Base-by-base conservation (phyloP, 2,113 vertebrate genomes). In the Eulacestoma nigropectus region DNA sequence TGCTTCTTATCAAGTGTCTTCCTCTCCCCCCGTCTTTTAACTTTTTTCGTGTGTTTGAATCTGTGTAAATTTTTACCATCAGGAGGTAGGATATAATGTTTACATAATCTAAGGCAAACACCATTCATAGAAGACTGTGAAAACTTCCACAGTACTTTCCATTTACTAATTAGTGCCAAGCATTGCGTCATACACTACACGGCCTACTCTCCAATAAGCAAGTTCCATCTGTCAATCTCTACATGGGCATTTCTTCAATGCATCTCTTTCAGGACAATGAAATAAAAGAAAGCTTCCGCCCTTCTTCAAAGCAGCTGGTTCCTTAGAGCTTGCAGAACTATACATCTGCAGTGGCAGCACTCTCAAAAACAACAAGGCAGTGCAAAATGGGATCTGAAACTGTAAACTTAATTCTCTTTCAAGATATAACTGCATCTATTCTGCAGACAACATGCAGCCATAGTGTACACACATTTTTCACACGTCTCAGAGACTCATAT, bases 1-100 rank as follows among this genome's bases (percentile, higher is more conserved):
- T 95, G 95, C 78, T 96, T 94, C 83, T 91, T 92, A 94, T 88
- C 93, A 96, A 95, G 59, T 22, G 73, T 70, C 75, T 84, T 92
- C 52, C 68, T 77, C 56, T 2, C 2, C 1, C 7, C 19, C 8
- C 39, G 35, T 9, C n/a, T 87, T 90, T 44, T 69, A 83, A 39
- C 53, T 53, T 47, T 29, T 59, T 77, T 65, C 30, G 18, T 4
- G 32, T 84, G 55, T 78, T 67, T 91, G 81, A 85, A 75, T 82
- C 42, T 1, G 0, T 41, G n/a, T 60, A 77, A 73, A 84, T 84
- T 90, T 88, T 92, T 94, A 94, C 85, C 76, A 68, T 70, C 56
- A 76, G 47, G 60, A 94, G 22, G 49, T 52, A 95, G n/a, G 53
- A 92, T 84, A 84, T 26, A 78, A 41, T 27, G 41, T 78, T 95